Conservation (phyloP, 2,113 vertebrate genomes). For the Mustela nigripes region DNA sequence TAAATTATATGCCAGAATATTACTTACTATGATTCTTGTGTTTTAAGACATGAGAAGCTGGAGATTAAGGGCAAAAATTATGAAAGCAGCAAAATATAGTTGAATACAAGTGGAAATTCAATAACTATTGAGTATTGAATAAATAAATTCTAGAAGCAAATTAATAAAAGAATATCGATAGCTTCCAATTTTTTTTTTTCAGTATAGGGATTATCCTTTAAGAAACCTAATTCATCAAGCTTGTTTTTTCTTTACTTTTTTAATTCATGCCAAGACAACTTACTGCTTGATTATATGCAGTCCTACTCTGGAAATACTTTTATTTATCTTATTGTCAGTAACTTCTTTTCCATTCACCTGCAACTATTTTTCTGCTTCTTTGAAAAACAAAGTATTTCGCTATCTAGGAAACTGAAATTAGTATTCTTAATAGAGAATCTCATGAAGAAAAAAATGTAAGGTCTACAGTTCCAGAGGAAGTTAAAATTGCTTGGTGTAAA, state of each 20-base stretch:
- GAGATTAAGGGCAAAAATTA: neutral
- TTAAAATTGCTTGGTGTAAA: constrained; percentile 23
- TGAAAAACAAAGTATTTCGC: neutral
- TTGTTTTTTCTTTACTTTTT: neutral
- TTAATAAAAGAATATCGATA: constrained; percentile 12
- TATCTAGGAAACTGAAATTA: neutral
- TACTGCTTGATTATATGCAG: neutral
- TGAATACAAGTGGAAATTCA: constrained; percentile 5
- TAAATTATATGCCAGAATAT: constrained; percentile 48
- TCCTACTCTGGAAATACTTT: neutral
- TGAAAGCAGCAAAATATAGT: neutral
- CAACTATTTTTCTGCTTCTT: neutral
- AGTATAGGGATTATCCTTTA: neutral
- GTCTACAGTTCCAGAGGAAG: neutral
- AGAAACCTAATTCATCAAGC: neutral
- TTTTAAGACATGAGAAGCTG: constrained; percentile 34
- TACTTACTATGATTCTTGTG: neutral
- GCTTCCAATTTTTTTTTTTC: constrained; percentile 7
- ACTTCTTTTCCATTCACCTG: neutral
- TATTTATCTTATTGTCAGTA: neutral
- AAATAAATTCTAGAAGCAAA: constrained; percentile 22
- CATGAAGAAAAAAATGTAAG: neutral
- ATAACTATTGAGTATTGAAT: constrained; percentile 12
- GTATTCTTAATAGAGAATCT: neutral
- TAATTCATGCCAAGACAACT: neutral